phyloP scores from a whole-genome alignment of 1,140 invertebrate species.

The Macrostomum lignano region DNA sequence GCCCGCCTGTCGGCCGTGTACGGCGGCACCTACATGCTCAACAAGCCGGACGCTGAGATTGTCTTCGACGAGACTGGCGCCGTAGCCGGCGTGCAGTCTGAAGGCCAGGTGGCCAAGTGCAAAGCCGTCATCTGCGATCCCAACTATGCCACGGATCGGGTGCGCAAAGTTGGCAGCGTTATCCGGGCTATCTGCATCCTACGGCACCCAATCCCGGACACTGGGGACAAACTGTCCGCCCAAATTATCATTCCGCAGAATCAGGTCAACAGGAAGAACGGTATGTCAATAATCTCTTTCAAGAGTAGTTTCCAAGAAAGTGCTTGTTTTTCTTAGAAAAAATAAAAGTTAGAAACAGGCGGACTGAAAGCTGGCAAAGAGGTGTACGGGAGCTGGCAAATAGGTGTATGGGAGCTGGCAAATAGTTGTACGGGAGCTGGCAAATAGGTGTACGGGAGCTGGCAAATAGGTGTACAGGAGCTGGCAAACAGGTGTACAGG shows the following conservation, averaged over 20 bases:
- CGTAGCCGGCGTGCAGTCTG: constrained; percentile 64
- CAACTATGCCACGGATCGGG: constrained; percentile 63
- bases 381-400: too few relatives aligned
- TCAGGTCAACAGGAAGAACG: constrained; percentile 44
- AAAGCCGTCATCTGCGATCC: constrained; percentile 98
- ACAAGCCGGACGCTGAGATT: constrained; percentile 86
- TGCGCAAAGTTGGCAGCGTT: constrained; percentile 35
- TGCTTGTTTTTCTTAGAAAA: too few relatives aligned
- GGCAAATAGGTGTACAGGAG: too few relatives aligned
- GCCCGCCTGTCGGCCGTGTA: constrained; percentile 84
- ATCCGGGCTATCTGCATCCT: constrained; percentile 87
- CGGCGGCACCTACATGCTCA: constrained; percentile 96
- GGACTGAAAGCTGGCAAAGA: too few relatives aligned
- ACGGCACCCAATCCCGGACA: constrained; percentile 80
- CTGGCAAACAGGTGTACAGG: too few relatives aligned
- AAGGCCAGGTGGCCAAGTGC: constrained; percentile 56
- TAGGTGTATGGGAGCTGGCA: too few relatives aligned
- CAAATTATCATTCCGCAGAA: constrained; percentile 99
- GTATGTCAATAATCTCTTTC: too few relatives aligned
- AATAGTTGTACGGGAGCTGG: too few relatives aligned
- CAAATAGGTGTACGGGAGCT: too few relatives aligned
- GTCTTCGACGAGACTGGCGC: constrained; percentile 54
- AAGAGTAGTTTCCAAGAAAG: too few relatives aligned
- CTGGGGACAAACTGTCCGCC: constrained; percentile 63
- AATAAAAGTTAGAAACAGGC: too few relatives aligned